phyloP scores from a whole-genome alignment of 2,888 invertebrate genomes.

The Ctena decussata region DNA sequence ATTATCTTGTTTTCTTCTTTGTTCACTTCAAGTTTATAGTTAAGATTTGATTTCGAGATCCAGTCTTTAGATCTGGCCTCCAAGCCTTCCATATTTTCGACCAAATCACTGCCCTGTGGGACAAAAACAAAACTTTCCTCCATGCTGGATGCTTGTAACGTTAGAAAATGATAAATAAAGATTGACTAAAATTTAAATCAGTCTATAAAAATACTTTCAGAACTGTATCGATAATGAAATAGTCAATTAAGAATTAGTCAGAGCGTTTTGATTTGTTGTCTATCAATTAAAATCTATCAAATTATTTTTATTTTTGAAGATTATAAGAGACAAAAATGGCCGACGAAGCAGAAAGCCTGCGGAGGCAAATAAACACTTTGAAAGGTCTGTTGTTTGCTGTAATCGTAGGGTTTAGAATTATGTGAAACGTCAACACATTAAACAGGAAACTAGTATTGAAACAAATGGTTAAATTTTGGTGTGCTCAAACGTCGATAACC shows the following conservation, averaged over 20 bases:
- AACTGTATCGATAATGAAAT: too few relatives aligned
- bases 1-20: background rate
- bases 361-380: constrained; percentile 67
- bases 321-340: constrained; percentile 30
- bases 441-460: too few relatives aligned
- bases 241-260: too few relatives aligned
- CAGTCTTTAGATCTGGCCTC: background rate
- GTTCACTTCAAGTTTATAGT: background rate
- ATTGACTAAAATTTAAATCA: too few relatives aligned
- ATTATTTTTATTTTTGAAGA: too few relatives aligned
- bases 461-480: too few relatives aligned
- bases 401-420: too few relatives aligned
- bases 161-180: background rate
- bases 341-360: constrained; percentile 64
- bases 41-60: background rate
- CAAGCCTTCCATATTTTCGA: background rate
- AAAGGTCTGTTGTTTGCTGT: constrained; percentile 55
- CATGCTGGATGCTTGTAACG: background rate
- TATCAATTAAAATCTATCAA: too few relatives aligned
- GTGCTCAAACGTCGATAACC: too few relatives aligned
- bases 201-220: too few relatives aligned
- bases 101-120: background rate
- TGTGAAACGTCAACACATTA: too few relatives aligned
- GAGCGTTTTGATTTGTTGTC: too few relatives aligned
- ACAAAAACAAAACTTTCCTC: background rate